These are phyloP conservation scores for Laticauda colubrina DNA, from an alignment of 2,113 vertebrate genomes.

Conservation along the genomic window DNA sequence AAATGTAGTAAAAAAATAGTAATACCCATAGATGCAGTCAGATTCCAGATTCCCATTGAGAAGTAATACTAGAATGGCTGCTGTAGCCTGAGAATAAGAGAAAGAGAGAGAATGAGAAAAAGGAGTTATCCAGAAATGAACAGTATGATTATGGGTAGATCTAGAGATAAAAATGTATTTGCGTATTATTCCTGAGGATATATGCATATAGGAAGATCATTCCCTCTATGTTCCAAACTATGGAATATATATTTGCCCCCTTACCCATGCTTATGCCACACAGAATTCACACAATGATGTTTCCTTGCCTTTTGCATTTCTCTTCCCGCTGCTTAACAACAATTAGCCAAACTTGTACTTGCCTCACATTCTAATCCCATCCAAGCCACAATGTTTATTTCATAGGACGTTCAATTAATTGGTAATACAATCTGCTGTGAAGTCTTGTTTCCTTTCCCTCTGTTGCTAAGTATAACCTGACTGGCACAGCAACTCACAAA, in stretches of 20 bases:
- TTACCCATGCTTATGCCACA: slow-evolving; percentile 13
- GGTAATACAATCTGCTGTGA: slow-evolving; percentile 61
- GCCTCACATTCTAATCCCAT: slow-evolving; percentile 55
- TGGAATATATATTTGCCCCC: slow-evolving; percentile 22
- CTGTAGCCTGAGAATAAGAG: not conserved
- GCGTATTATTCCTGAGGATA: not conserved
- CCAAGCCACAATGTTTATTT: slow-evolving; percentile 66
- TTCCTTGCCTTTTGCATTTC: slow-evolving; percentile 2
- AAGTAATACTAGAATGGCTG: not conserved
- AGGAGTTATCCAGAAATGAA: not conserved
- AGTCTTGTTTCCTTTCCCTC: slow-evolving; percentile 60
- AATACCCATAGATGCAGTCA: not conserved
- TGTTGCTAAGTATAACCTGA: slow-evolving; percentile 63
- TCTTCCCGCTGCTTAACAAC: slow-evolving; percentile 23
- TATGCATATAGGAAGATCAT: not conserved
- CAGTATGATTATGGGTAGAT: not conserved
- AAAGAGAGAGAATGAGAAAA: not conserved
- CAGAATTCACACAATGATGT: not conserved
- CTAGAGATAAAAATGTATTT: not conserved
- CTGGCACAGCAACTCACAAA: slow-evolving; percentile 46
- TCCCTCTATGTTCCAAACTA: not conserved
- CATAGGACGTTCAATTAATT: slow-evolving; percentile 67
- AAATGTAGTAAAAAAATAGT: not conserved
- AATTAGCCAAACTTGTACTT: slow-evolving; percentile 63
- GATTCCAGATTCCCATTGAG: not conserved